phyloP scores from a whole-genome alignment of 2,113 vertebrate genomes.

The Oostethus manadensis region DNA sequence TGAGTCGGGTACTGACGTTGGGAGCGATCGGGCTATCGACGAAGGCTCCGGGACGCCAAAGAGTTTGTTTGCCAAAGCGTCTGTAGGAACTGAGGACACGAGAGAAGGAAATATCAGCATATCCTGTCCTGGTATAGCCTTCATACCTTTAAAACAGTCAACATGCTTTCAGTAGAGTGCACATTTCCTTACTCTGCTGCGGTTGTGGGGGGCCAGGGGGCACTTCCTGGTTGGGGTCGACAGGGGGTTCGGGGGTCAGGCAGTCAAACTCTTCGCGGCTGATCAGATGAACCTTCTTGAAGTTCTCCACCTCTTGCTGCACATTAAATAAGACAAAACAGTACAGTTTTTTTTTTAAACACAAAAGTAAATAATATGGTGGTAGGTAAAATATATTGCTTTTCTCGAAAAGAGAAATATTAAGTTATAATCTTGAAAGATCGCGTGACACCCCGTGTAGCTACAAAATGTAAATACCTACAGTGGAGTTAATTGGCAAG shows the following conservation, averaged over 20 bases:
- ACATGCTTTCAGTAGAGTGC: neutral
- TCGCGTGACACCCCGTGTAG: too few relatives aligned
- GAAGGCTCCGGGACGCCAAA: constrained; percentile 93
- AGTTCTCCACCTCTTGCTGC: constrained; percentile 99
- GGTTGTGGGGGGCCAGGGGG: constrained; percentile 90
- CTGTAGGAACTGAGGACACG: constrained; percentile 81
- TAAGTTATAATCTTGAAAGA: too few relatives aligned
- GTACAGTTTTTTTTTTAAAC: neutral
- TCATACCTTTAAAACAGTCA: too few relatives aligned
- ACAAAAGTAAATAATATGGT: too few relatives aligned
- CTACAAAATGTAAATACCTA: too few relatives aligned
- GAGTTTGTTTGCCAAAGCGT: constrained; percentile 93
- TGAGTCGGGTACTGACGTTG: constrained; percentile 93
- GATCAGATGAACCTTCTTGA: constrained; percentile 99
- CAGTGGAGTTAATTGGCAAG: too few relatives aligned
- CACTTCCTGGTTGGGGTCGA: constrained; percentile 97
- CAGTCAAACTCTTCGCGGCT: constrained; percentile 94
- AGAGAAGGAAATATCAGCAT: neutral
- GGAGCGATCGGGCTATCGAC: constrained; percentile 86
- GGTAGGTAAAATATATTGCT: too few relatives aligned
- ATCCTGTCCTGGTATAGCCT: neutral
- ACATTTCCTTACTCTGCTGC: constrained; percentile 81
- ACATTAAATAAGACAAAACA: constrained; percentile 16
- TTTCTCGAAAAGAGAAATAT: too few relatives aligned
- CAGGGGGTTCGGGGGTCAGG: constrained; percentile 92